Conservation (phyloP, 2,888 invertebrate species). For the Antheraea yamamai region DNA sequence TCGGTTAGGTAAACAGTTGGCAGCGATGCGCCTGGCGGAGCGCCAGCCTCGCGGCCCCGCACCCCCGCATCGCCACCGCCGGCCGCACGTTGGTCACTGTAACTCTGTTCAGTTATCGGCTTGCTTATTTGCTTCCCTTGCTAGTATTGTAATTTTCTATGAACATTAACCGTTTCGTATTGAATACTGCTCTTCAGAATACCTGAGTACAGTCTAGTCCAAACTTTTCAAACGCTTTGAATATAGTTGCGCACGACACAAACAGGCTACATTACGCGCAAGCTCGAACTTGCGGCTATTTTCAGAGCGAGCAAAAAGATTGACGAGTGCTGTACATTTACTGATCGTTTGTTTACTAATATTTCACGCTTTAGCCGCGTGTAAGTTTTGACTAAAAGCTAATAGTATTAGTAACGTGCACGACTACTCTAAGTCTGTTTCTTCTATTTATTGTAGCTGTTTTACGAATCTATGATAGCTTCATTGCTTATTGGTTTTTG, state of each 20-base stretch:
- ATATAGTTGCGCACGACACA: too few relatives aligned
- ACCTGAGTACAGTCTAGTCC: neutral
- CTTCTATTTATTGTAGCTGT: neutral
- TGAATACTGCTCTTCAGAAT: neutral
- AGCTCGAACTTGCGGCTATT: too few relatives aligned
- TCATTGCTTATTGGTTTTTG: too few relatives aligned
- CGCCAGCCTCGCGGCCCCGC: constrained; percentile 6
- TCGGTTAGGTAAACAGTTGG: constrained; percentile 41
- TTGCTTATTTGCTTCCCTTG: neutral
- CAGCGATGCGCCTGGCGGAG: constrained; percentile 19
- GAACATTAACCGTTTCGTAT: neutral
- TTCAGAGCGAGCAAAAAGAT: too few relatives aligned
- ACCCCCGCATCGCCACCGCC: neutral
- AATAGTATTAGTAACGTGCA: too few relatives aligned
- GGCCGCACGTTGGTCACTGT: neutral
- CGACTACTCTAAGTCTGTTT: neutral
- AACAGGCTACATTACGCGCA: too few relatives aligned
- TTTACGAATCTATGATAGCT: neutral
- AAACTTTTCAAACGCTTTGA: too few relatives aligned
- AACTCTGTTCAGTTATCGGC: constrained; percentile 7
- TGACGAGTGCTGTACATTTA: too few relatives aligned
- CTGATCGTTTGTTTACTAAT: too few relatives aligned
- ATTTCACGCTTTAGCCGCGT: neutral
- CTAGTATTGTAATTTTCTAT: neutral
- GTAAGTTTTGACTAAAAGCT: neutral